phyloP scores from a whole-genome alignment of 2,888 invertebrate genomes.

The Smittia sp. region DNA sequence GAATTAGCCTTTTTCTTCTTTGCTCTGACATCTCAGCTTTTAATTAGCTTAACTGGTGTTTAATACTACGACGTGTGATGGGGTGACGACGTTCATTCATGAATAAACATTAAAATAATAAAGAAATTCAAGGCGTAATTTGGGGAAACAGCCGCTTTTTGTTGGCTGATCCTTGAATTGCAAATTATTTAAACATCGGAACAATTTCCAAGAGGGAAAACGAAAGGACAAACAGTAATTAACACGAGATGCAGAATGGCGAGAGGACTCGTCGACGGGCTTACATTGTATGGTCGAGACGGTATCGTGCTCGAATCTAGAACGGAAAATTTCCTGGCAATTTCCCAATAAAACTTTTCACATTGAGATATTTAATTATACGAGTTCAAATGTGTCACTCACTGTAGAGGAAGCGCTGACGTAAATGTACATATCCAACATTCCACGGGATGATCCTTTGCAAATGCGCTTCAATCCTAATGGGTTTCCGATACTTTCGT shows the following conservation, averaged over 20 bases:
- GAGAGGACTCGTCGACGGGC: no score
- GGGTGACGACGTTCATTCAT: background rate
- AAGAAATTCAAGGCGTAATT: background rate
- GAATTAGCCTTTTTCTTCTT: background rate
- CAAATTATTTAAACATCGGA: background rate
- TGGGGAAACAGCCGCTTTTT: no score
- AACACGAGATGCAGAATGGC: no score
- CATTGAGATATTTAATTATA: background rate
- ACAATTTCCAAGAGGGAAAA: background rate
- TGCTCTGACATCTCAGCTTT: background rate
- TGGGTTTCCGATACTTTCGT: background rate
- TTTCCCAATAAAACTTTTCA: background rate
- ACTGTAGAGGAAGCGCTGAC: no score
- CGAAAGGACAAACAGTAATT: background rate
- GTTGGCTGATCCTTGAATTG: background rate
- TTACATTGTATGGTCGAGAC: no score
- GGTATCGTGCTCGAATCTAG: no score
- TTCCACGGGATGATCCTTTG: no score
- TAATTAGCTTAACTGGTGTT: background rate
- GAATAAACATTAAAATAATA: constrained; percentile 13
- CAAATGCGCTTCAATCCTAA: no score
- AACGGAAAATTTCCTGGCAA: background rate
- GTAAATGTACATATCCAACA: no score
- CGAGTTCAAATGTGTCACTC: background rate
- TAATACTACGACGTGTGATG: background rate